Base-by-base conservation (phyloP, 1,140 invertebrate species). In the Cyrtorhinus lividipennis region DNA sequence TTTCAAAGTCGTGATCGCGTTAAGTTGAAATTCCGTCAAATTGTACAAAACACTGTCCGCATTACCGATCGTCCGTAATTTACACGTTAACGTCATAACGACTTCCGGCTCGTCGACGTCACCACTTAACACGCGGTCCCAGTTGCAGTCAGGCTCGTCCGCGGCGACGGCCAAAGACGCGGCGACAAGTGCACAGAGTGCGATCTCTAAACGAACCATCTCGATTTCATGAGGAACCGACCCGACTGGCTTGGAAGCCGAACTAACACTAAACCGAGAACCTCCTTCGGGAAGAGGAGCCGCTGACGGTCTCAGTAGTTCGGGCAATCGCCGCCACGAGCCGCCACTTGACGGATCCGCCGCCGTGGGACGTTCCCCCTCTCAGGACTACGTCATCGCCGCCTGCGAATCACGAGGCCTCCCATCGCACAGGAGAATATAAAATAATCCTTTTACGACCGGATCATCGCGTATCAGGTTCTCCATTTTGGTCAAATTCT, bases 41-140 rank as follows among this genome's bases (percentile, higher is more conserved):
- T 86, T 85, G 61, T 81, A 81, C 56, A 87, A 75, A 25, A 88
- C 75, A 60, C 79, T 74, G 69, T 83, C 81, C 62, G 83, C 85
- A 68, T 80, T 83, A 68, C 80, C 81, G 70, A 87, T 84, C 15
- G 84, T 86, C 59, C 83, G 75, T 62, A 89, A 74, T 65, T 81
- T 80, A 74, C 88, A 90, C n/a, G 80, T 75, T 30, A 89, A 71
- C 56, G 75, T 73, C 75, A 73, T 74, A 73, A 70, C 76, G 75
- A 65, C 74, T 74, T 65, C 75, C 71, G 69, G 78, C 75, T 72
- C 78, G 74, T 69, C 78, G 77, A 68, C 80, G 78, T 83, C 83
- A 53, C 48, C 48, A 85, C 70, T 81, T 75, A 75, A 83, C 38
- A 81, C 78, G 65, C 73, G 63, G 68, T 67, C 66, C 71, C 73